Percentiles rank a stretch among this genome's conserved stretches.
These are phyloP conservation scores for Stylophora pistillata DNA, from an alignment of 64 coral and sea anemone genomes.

Conservation along the genomic window DNA sequence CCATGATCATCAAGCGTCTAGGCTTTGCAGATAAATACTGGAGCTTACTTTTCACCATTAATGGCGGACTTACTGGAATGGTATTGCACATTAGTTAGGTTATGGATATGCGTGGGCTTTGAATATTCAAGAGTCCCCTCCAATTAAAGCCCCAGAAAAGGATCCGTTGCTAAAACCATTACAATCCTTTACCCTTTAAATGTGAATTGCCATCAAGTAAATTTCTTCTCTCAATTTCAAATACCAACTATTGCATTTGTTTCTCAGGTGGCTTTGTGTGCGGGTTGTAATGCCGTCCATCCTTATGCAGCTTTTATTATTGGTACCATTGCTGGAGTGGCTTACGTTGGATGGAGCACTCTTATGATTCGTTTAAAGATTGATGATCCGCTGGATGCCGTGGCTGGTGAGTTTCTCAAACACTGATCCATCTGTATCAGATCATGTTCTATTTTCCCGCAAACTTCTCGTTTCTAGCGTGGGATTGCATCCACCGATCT, in stretches of 20 bases:
- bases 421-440: not conserved
- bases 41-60: constrained; percentile 88
- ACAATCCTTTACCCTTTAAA: too few species aligned
- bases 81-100: constrained; percentile 5
- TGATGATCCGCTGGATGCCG: constrained; percentile 77
- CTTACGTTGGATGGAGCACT: constrained; percentile 75
- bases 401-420: constrained; percentile 50
- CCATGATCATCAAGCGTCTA: constrained; percentile 58
- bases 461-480: not conserved
- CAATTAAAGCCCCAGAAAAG: too few species aligned
- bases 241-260: not conserved
- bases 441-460: not conserved
- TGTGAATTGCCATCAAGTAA: too few species aligned
- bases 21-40: constrained; percentile 73
- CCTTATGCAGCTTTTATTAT: constrained; percentile 78
- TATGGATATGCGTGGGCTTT: too few species aligned
- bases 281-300: constrained; percentile 72
- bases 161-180: too few species aligned
- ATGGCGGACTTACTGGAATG: constrained; percentile 90
- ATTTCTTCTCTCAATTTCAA: not conserved
- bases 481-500: too few species aligned
- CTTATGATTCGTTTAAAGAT: constrained; percentile 46
- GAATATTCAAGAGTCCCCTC: too few species aligned
- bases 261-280: constrained; percentile 81
- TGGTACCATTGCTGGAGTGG: constrained; percentile 65